Evolutionary conservation across 2,888 invertebrate species (phyloP).

Genomic region (Acheta domesticus): DNA sequence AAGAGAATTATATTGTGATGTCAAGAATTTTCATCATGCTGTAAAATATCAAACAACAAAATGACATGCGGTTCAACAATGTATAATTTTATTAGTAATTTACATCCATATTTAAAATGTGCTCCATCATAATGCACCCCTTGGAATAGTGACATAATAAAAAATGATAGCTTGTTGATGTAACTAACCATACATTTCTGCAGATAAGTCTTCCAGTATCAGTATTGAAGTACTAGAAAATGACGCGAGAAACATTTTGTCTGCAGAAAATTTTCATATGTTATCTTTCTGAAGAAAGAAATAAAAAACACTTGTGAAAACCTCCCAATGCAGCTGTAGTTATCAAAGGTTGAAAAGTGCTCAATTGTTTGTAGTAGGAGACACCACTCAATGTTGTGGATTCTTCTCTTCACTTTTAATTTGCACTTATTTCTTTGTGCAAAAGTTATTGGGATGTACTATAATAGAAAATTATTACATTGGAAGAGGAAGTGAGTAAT

Average conservation of each 20-base stretch:
- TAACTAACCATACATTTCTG: background rate
- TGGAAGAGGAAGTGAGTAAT: too few species aligned
- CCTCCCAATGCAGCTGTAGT: background rate
- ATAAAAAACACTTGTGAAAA: background rate
- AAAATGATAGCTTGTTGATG: conserved; percentile 18
- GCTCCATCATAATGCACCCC: background rate
- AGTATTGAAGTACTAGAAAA: background rate
- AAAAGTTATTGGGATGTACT: too few species aligned
- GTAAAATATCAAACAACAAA: background rate
- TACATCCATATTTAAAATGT: background rate
- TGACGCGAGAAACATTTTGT: background rate
- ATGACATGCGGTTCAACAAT: background rate
- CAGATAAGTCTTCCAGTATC: conserved; percentile 4
- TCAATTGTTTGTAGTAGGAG: background rate
- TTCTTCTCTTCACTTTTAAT: background rate
- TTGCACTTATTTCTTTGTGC: background rate
- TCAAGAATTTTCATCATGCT: background rate
- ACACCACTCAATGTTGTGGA: background rate
- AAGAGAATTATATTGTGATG: background rate
- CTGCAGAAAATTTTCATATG: conserved; percentile 5
- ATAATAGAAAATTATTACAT: too few species aligned
- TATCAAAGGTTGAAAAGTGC: background rate
- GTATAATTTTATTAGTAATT: conserved; percentile 7
- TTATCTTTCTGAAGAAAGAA: background rate
- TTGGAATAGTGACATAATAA: background rate